phyloP scores from a whole-genome alignment of 2,888 invertebrate genomes.

The Heliconius erato region DNA sequence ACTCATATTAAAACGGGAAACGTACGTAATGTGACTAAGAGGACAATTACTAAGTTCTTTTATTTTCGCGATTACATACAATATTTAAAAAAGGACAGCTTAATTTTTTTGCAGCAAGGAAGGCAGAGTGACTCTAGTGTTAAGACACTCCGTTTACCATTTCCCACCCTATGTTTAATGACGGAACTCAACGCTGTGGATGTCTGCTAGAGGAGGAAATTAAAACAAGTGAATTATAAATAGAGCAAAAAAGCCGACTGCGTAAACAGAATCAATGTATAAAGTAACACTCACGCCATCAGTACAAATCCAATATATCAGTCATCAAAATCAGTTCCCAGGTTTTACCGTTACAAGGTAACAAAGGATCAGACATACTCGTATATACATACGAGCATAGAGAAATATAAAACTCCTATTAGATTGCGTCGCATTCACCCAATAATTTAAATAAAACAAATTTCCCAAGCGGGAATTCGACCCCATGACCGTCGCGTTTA shows the following conservation, averaged over 20 bases:
- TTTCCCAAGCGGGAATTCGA: neutral
- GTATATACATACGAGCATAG: too few relatives aligned
- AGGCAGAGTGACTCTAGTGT: neutral
- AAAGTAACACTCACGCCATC: too few relatives aligned
- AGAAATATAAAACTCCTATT: too few relatives aligned
- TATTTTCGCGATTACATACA: neutral
- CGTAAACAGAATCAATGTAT: too few relatives aligned
- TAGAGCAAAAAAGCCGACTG: too few relatives aligned
- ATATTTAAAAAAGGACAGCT: neutral
- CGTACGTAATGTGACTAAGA: conserved; percentile 33
- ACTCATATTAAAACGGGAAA: neutral
- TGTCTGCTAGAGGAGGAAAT: neutral
- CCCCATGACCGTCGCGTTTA: neutral
- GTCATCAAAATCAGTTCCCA: too few relatives aligned
- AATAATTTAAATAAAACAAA: neutral
- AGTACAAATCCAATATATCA: too few relatives aligned
- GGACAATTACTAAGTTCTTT: neutral
- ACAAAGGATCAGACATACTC: too few relatives aligned
- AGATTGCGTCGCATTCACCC: too few relatives aligned
- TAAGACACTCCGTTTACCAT: neutral
- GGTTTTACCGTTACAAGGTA: too few relatives aligned
- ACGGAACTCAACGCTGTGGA: neutral
- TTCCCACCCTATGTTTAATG: neutral
- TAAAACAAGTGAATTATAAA: neutral
- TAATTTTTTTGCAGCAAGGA: neutral